These are phyloP conservation scores for Cryptocephalus moraei DNA, from an alignment of 2,888 invertebrate species.

Conservation along the genomic window DNA sequence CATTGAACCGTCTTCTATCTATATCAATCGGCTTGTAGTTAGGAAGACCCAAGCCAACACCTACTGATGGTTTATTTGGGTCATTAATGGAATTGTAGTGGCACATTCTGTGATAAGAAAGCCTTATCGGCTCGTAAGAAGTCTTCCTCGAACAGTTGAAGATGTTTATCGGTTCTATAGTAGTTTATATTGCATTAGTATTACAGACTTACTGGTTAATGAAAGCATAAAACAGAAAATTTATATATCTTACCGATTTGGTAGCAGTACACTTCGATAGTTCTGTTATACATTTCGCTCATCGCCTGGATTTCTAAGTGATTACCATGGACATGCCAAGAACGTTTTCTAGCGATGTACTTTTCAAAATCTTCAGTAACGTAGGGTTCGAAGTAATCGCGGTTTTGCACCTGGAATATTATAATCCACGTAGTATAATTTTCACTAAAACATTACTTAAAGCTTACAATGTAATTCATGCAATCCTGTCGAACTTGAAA, in stretches of 20 bases:
- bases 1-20: slow-evolving; percentile 58
- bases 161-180: slow-evolving; percentile 72
- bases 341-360: slow-evolving; percentile 71
- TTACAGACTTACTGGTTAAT: not conserved
- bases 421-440: slow-evolving; percentile 25
- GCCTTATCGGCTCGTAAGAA: slow-evolving; percentile 60
- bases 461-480: slow-evolving; percentile 79
- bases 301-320: slow-evolving; percentile 87
- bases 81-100: slow-evolving; percentile 86
- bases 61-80: slow-evolving; percentile 71
- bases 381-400: slow-evolving; percentile 79
- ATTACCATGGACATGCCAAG: slow-evolving; percentile 75
- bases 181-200: not conserved
- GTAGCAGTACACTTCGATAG: slow-evolving; percentile 78
- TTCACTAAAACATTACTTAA: slow-evolving; percentile 46
- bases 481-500: slow-evolving; percentile 70
- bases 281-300: slow-evolving; percentile 80
- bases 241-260: slow-evolving; percentile 45
- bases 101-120: slow-evolving; percentile 77
- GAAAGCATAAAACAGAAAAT: not conserved
- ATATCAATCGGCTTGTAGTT: slow-evolving; percentile 66
- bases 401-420: slow-evolving; percentile 60
- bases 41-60: slow-evolving; percentile 76
- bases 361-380: slow-evolving; percentile 81
- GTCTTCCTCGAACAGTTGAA: slow-evolving; percentile 70